Conservation (phyloP, 2,888 invertebrate species). For the Podotricha telesiphe region DNA sequence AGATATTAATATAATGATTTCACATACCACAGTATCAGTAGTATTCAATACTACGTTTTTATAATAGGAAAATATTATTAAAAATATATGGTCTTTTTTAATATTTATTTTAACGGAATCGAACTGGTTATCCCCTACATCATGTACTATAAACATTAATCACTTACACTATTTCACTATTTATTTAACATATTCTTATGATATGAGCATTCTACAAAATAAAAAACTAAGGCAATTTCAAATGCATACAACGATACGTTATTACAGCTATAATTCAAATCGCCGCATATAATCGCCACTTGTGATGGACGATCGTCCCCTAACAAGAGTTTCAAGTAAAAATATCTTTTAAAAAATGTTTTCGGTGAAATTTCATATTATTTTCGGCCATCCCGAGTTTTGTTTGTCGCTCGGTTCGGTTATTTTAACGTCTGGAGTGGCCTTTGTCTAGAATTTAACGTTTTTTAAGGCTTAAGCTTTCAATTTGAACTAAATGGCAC, state of each 20-base stretch:
- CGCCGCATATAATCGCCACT: slow-evolving; percentile 1
- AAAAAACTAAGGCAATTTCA: slow-evolving; percentile 6
- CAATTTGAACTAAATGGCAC: slow-evolving; percentile 21
- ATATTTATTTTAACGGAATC: too few species aligned
- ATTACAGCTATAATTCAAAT: slow-evolving; percentile 26
- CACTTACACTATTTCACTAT: too few species aligned
- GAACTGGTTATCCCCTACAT: background rate
- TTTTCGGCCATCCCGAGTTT: slow-evolving; percentile 45
- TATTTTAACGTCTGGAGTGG: slow-evolving; percentile 42
- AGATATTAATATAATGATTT: too few species aligned
- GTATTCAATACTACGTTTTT: too few species aligned
- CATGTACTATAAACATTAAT: too few species aligned
- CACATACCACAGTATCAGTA: too few species aligned
- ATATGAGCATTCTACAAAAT: background rate
- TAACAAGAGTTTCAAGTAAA: slow-evolving; percentile 74
- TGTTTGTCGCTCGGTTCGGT: slow-evolving; percentile 43
- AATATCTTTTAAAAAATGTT: slow-evolving; percentile 72
- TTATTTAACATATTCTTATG: too few species aligned
- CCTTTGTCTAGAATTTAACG: slow-evolving; percentile 36
- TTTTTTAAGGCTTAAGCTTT: slow-evolving; percentile 24
- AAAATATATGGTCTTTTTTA: too few species aligned
- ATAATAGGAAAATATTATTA: too few species aligned
- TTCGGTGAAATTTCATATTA: slow-evolving; percentile 59
- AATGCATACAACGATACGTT: background rate
- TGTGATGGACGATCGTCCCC: slow-evolving; percentile 20